Evolutionary conservation across 2,888 invertebrate genomes (phyloP).

Genomic region (Rotaria macrura): DNA sequence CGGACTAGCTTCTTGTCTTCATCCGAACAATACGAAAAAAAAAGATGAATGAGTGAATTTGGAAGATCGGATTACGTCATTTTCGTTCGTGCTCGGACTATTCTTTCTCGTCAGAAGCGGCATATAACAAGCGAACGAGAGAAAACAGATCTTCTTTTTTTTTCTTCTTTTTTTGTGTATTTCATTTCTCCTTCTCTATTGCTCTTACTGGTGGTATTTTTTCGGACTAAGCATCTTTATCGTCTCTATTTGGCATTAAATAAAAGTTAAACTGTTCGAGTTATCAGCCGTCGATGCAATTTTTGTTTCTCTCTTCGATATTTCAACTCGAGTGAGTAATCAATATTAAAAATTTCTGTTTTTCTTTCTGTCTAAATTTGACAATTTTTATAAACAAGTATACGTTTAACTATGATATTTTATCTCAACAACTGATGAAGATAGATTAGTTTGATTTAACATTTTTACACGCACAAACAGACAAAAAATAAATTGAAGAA

Average conservation of each 20-base stretch:
- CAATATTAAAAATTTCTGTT: background rate
- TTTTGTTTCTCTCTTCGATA: background rate
- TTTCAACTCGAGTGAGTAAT: background rate
- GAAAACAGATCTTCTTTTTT: background rate
- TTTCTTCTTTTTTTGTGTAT: too few species aligned
- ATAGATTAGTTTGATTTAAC: background rate
- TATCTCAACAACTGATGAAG: background rate
- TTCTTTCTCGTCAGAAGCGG: background rate
- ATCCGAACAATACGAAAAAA: background rate
- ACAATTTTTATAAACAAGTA: background rate
- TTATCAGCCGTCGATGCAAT: background rate
- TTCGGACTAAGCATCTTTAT: background rate
- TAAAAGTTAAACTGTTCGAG: constrained; percentile 10
- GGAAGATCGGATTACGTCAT: constrained; percentile 7
- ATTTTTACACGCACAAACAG: background rate
- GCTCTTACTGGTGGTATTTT: background rate
- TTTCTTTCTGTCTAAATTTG: too few species aligned
- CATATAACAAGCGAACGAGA: background rate
- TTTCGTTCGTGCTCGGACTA: background rate
- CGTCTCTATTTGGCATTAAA: background rate
- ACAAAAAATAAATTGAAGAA: background rate
- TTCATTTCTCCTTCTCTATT: background rate
- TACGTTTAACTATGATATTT: background rate
- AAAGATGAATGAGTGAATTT: background rate
- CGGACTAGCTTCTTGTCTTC: background rate